Evolutionary conservation across 1,140 invertebrate genomes (phyloP).

Genomic region (Vanessa atalanta): DNA sequence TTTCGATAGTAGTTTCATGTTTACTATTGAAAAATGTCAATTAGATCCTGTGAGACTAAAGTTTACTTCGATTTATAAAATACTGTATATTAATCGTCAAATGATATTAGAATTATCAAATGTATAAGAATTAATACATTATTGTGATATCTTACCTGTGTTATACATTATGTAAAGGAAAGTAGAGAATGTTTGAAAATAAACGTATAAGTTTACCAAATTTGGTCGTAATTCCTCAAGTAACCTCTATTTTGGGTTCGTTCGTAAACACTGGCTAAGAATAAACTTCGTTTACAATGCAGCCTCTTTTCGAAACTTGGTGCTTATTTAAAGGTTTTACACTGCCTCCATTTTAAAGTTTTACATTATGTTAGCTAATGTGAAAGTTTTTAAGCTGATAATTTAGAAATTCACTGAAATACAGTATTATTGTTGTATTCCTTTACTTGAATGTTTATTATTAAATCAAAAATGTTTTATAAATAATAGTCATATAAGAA

Average conservation of each 20-base stretch:
- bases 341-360: constrained; percentile 24
- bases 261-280: constrained; percentile 8
- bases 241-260: background rate
- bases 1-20: too few relatives aligned
- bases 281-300: constrained; percentile 21
- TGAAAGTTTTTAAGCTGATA: constrained; percentile 34
- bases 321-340: constrained; percentile 22
- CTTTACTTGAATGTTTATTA: too few relatives aligned
- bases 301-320: constrained; percentile 17
- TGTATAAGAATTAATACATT: too few relatives aligned
- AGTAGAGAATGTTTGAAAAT: background rate
- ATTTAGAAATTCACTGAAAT: constrained; percentile 8
- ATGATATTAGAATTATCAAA: too few relatives aligned
- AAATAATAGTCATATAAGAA: background rate
- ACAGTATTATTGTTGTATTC: background rate
- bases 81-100: too few relatives aligned
- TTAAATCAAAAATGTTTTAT: background rate
- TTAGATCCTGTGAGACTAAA: too few relatives aligned
- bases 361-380: constrained; percentile 20
- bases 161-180: background rate
- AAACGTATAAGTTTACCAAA: background rate
- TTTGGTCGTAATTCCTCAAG: background rate
- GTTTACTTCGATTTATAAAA: too few relatives aligned
- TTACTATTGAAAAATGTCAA: too few relatives aligned
- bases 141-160: too few relatives aligned